phyloP scores from a whole-genome alignment of 2,797 vertebrate species.

The Oceanodroma leucorhoa region DNA sequence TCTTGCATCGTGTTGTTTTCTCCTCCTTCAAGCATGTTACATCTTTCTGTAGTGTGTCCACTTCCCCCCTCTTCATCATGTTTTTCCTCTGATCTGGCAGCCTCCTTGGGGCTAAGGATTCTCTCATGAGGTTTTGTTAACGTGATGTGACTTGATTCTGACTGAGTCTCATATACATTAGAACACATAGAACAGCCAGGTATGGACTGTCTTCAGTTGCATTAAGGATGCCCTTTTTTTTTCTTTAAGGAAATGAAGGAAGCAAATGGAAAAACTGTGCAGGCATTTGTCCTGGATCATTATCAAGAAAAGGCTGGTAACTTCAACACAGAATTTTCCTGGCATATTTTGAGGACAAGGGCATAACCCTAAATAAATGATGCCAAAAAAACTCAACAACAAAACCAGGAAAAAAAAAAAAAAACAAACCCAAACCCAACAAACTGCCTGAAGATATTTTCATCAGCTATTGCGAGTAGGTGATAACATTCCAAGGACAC shows the following conservation, averaged over 20 bases:
- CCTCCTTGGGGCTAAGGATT: not conserved
- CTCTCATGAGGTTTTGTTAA: not conserved
- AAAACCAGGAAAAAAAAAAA: constrained; percentile 7
- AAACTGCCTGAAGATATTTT: constrained; percentile 77
- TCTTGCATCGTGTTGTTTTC: not conserved
- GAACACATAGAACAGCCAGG: not conserved
- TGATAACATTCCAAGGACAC: not conserved
- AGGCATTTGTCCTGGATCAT: constrained; percentile 74
- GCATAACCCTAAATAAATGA: constrained; percentile 79
- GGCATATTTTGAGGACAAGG: constrained; percentile 75
- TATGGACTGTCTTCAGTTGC: not conserved
- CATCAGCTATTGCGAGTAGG: constrained; percentile 76
- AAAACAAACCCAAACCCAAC: not conserved
- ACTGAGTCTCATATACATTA: not conserved
- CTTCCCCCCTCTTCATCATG: not conserved
- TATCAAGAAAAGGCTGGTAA: constrained; percentile 76
- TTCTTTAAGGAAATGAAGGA: constrained; percentile 13
- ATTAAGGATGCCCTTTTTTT: not conserved
- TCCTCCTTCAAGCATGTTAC: not conserved
- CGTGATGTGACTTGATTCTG: not conserved
- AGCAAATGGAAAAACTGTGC: constrained; percentile 71
- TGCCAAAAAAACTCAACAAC: constrained; percentile 52
- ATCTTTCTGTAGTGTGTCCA: not conserved
- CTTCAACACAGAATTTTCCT: constrained; percentile 77
- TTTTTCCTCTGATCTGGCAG: not conserved